Evolutionary conservation across 2,113 vertebrate species (phyloP).

Genomic region (Electrona antarctica): DNA sequence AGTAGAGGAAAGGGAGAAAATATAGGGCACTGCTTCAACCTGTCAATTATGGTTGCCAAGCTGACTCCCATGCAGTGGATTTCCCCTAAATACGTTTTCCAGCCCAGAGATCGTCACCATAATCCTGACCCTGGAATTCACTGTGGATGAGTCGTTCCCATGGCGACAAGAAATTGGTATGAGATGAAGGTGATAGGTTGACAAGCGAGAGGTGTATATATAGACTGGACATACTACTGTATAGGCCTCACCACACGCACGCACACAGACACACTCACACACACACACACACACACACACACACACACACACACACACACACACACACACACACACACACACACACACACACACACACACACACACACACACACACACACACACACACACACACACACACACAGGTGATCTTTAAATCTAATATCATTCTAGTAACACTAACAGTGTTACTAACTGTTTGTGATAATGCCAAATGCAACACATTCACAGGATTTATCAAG

Average conservation of each 20-base stretch:
- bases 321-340: too few relatives aligned
- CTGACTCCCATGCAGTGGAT: conserved; percentile 21
- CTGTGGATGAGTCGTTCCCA: conserved; percentile 15
- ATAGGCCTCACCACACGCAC: neutral
- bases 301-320: too few relatives aligned
- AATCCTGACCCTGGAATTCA: conserved; percentile 5
- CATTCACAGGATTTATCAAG: too few relatives aligned
- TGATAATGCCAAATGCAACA: too few relatives aligned
- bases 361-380: too few relatives aligned
- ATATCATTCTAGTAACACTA: too few relatives aligned
- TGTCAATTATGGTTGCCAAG: conserved; percentile 12
- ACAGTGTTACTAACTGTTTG: too few relatives aligned
- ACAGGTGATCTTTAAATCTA: too few relatives aligned
- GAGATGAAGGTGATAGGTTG: neutral
- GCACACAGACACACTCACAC: too few relatives aligned
- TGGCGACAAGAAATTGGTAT: conserved; percentile 10
- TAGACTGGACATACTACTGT: neutral
- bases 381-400: too few relatives aligned
- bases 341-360: too few relatives aligned
- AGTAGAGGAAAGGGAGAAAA: neutral
- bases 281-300: too few relatives aligned
- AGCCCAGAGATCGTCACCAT: neutral
- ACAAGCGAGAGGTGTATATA: neutral
- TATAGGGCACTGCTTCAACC: neutral
- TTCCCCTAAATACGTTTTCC: conserved; percentile 13